A percentile compares a stretch with the other conserved stretches of the same genome.
These are phyloP conservation scores for Apis cerana DNA, from an alignment of 1,140 invertebrate genomes.

Conservation along the genomic window DNA sequence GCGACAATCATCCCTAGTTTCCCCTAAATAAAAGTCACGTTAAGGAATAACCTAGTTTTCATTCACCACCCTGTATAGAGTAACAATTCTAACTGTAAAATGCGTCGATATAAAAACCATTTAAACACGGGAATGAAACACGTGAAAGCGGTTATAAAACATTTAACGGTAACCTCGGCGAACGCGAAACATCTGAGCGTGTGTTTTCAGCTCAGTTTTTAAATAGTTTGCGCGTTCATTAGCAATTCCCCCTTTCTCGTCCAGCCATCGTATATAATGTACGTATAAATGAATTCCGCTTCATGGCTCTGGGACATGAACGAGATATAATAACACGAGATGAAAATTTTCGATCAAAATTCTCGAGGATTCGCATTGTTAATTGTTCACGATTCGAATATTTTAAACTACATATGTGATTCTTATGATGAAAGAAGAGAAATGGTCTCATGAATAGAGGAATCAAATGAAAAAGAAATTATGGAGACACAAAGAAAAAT, in stretches of 20 bases:
- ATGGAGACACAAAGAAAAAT: not conserved
- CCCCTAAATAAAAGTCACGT: too few species aligned
- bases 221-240: conserved; percentile 18
- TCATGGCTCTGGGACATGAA: not conserved
- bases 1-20: too few species aligned
- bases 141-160: conserved; percentile 17
- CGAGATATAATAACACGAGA: too few species aligned
- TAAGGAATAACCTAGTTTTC: not conserved
- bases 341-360: not conserved
- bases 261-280: not conserved
- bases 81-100: not conserved
- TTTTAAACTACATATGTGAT: not conserved
- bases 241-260: conserved; percentile 16
- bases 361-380: not conserved
- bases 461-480: not conserved
- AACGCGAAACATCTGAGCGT: not conserved
- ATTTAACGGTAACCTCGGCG: conserved; percentile 9
- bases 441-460: not conserved
- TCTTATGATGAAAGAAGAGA: not conserved
- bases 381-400: not conserved
- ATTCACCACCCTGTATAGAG: not conserved
- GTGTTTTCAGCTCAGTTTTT: conserved; percentile 1
- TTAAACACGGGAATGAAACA: conserved; percentile 2
- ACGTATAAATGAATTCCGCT: conserved; percentile 6
- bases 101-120: conserved; percentile 9